Evolutionary conservation across 2,888 invertebrate genomes (phyloP), one percentile per base, ranked within the genome.

Genomic region (Poecilus cupreus): DNA sequence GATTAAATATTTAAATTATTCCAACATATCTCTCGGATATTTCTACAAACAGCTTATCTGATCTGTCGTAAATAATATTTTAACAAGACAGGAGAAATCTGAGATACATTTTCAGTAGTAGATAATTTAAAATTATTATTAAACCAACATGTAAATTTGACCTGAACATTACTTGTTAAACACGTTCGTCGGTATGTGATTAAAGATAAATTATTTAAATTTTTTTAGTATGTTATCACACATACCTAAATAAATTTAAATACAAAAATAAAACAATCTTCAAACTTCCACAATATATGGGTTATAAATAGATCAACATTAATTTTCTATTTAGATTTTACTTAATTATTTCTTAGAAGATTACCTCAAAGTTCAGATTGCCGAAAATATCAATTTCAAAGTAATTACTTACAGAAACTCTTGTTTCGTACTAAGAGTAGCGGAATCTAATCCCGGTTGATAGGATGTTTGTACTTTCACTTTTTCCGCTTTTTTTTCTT

Each of bases 11-110:
- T 24, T 60, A 60, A 60, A 26, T 60, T 26, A 60, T 11, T 60
- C 26, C 24, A 60, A 60, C 24, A 10, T 26, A 54, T 49, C 13
- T 49, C 49, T 49, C 10, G 6, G 20, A 60, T 5, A 24, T 60
- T 57, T 60, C 60, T 60, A n/a, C 60, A 60, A 26, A 24, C 20
- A 3, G 24, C 60, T 60, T 60, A 60, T 60, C 60, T 13, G 60
- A 60, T 60, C 22, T 60, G 13, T 60, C 60, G 24, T 60, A 60
- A 60, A 60, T 60, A 60, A 60, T 32, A 32, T n/a, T 26, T 60
- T 60, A 60, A 60, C 60, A 60, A 60, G 60, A 24, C 60, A 60
- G 26, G 60, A 60, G 60, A 60, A 60, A 60, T 60, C 60, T 3
- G 8, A 26, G 22, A 57, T 57, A 57, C n/a, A 57, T 57, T 57